Conservation (phyloP, 2,888 invertebrate genomes). For the Yponomeuta malinellus region DNA sequence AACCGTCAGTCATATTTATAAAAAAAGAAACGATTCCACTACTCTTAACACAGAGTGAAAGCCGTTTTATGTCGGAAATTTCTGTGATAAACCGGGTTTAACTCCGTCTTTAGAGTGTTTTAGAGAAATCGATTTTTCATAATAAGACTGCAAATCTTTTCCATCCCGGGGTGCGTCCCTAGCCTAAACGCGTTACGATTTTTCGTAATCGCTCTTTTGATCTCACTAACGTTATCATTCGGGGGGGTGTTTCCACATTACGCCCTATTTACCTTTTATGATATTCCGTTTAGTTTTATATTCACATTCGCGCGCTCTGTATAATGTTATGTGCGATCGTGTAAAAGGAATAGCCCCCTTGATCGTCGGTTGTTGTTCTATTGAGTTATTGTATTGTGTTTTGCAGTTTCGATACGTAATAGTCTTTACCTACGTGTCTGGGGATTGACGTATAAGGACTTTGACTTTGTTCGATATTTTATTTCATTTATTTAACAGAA, state of each 20-base stretch:
- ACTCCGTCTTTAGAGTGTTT: no score
- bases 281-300: conserved; percentile 38
- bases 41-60: no score
- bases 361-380: background rate
- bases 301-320: conserved; percentile 6
- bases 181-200: conserved; percentile 42
- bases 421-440: no score
- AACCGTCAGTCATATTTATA: no score
- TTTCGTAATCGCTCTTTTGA: conserved; percentile 72
- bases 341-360: background rate
- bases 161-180: background rate
- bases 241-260: conserved; percentile 18
- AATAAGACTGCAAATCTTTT: no score
- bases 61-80: no score
- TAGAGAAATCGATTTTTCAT: no score
- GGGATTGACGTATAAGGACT: no score
- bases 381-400: conserved; percentile 2
- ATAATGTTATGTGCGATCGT: background rate
- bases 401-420: background rate
- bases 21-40: no score
- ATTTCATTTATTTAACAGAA: no score
- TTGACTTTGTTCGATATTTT: no score
- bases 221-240: conserved; percentile 34
- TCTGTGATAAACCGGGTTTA: no score
- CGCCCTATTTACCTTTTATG: conserved; percentile 47